Percentiles rank a stretch among this genome's conserved stretches.
These are phyloP conservation scores for Nymphalis io DNA, from an alignment of 1,140 invertebrate species.

Conservation along the genomic window DNA sequence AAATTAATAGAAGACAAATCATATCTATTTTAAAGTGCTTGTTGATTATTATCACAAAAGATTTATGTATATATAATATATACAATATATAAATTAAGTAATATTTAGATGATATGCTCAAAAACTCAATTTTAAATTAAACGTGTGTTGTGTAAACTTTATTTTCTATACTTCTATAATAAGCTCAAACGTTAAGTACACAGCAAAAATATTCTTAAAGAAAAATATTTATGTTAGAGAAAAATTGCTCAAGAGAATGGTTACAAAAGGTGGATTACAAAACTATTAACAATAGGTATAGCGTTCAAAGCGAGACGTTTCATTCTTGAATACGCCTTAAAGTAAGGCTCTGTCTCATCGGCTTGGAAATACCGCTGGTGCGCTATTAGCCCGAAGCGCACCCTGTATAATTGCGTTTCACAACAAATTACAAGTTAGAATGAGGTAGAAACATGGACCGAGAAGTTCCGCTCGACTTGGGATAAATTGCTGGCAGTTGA, in stretches of 20 bases:
- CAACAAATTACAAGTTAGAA: conserved; percentile 70
- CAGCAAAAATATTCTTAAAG: background rate
- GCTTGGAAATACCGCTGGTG: conserved; percentile 47
- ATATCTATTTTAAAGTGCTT: too few relatives aligned
- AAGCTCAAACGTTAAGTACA: background rate
- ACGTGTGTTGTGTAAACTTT: background rate
- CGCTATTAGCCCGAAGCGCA: conserved; percentile 59
- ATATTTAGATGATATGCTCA: too few relatives aligned
- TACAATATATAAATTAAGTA: too few relatives aligned
- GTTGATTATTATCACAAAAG: too few relatives aligned
- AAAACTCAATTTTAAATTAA: background rate
- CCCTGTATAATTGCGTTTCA: conserved; percentile 65
- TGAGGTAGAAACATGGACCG: conserved; percentile 56
- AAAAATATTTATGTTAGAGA: background rate
- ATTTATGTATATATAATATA: too few relatives aligned
- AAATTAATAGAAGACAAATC: too few relatives aligned
- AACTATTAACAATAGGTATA: conserved; percentile 23
- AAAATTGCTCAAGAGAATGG: background rate
- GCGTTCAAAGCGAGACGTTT: conserved; percentile 29
- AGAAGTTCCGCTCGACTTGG: conserved; percentile 45
- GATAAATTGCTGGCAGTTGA: conserved; percentile 40
- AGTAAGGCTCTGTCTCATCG: conserved; percentile 47
- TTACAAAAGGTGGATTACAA: background rate
- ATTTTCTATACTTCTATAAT: conserved; percentile 7
- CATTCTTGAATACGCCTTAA: conserved; percentile 41